Conservation (phyloP, 1,140 invertebrate genomes). For the Sipha flava region DNA sequence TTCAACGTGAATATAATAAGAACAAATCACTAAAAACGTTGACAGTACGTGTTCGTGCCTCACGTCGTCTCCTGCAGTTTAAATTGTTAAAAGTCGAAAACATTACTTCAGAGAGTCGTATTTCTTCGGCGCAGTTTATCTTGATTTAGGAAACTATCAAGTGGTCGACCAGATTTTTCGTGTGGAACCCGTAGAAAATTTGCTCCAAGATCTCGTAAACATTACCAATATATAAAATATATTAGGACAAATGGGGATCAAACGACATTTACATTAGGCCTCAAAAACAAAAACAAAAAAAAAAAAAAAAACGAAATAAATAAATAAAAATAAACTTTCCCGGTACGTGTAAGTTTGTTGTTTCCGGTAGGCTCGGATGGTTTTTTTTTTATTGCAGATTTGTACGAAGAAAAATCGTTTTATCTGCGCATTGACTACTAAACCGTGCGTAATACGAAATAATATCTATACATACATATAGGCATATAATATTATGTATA, state of each 20-base stretch:
- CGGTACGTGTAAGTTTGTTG: conserved; percentile 2
- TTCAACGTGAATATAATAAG: neutral
- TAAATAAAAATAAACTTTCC: conserved; percentile 22
- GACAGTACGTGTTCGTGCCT: no score
- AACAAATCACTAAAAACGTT: neutral
- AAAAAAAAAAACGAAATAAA: no score
- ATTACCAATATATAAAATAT: neutral
- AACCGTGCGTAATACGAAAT: neutral
- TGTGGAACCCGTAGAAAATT: neutral
- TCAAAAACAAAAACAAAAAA: no score
- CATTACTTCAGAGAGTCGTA: conserved; percentile 6
- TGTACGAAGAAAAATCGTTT: neutral
- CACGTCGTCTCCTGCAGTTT: neutral
- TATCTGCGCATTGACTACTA: neutral
- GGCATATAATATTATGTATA: no score
- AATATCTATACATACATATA: no score
- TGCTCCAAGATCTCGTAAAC: neutral
- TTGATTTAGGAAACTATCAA: conserved; percentile 29
- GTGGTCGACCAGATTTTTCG: conserved; percentile 10
- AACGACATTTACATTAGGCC: conserved; percentile 10
- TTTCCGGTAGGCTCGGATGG: neutral
- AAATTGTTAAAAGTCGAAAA: neutral
- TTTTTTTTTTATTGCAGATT: neutral
- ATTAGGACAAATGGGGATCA: conserved; percentile 17
- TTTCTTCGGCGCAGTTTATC: neutral